phyloP scores from a whole-genome alignment of 2,113 vertebrate species.

The Leucosticte australis region DNA sequence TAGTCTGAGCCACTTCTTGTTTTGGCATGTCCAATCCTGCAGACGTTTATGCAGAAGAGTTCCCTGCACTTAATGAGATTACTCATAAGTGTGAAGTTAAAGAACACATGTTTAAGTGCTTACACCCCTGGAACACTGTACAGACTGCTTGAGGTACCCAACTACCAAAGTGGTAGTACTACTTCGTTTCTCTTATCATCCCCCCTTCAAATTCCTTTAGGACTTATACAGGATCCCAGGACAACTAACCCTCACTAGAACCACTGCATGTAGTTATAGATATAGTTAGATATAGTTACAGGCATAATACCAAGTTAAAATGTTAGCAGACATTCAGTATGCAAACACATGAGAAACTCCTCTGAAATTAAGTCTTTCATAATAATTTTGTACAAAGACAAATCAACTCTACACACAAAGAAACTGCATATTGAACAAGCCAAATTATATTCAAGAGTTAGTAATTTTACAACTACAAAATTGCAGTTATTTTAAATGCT shows the following conservation, averaged over 20 bases:
- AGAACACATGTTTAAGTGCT: constrained; percentile 26
- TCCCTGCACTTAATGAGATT: constrained; percentile 57
- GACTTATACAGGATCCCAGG: neutral
- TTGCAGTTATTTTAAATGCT: neutral
- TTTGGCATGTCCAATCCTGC: constrained; percentile 51
- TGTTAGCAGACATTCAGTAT: neutral
- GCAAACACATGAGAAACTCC: neutral
- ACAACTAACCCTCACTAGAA: neutral
- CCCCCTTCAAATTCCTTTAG: neutral
- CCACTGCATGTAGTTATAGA: neutral
- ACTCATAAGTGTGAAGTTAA: constrained; percentile 44
- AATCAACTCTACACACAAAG: neutral
- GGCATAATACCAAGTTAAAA: neutral
- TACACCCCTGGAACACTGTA: neutral
- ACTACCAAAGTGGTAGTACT: neutral
- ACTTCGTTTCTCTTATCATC: neutral
- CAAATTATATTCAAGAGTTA: neutral
- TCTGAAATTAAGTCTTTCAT: neutral
- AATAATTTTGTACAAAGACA: neutral
- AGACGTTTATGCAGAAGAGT: constrained; percentile 36
- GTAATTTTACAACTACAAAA: neutral
- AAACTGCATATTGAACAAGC: neutral
- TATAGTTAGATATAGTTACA: neutral
- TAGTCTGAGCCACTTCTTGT: constrained; percentile 39
- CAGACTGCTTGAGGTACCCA: neutral